Base-by-base conservation (phyloP, 2,888 invertebrate species). In the Xanthia icteritia region DNA sequence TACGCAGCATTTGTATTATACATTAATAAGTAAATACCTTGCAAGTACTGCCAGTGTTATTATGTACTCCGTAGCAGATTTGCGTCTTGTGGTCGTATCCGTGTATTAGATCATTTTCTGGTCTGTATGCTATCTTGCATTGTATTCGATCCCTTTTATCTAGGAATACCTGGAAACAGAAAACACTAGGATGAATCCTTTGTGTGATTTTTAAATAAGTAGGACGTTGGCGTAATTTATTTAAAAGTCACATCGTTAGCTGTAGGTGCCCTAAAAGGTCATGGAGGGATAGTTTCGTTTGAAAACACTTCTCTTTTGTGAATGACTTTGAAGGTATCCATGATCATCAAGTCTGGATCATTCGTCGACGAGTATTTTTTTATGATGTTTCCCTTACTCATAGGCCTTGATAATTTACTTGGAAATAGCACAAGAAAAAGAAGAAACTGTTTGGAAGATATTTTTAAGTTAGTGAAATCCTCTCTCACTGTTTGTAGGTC, bases 41-140 rank as follows among this genome's bases (percentile, higher is more conserved):
- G 39, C 86, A 86, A 20, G 86, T 84, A 17, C 84, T 66, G 1
- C 76, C 66, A n/a, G 56, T 65, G 0, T n/a, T n/a, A n/a, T 69
- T 61, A 5, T 63, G 64, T 0, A 51, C 20, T 20, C 71, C 82
- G 36, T 82, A 86, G 42, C 86, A 86, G 42, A 77, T 64, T 45
- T 86, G 86, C 13, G 67, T 78, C 5, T 23, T 45, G 17, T 60
- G 39, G 6, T 86, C 82, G 36, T 76, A 86, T 5, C 86, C 86
- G 1, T 66, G 63, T 20, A 65, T 65, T n/a, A 85, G 13, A 5
- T 70, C 61, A 39, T 81, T 73, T 39, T 83, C 54, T 13, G 65
- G 63, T 17, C 60, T 76, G 27, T 78, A 86, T 15, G 42, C 45
- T 13, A n/a, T 11, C 1, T 48, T 58, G 51, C 86, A 86, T n/a